Evolutionary conservation across 2,797 vertebrate species (phyloP).

Genomic region (Chromobotia macracanthus): DNA sequence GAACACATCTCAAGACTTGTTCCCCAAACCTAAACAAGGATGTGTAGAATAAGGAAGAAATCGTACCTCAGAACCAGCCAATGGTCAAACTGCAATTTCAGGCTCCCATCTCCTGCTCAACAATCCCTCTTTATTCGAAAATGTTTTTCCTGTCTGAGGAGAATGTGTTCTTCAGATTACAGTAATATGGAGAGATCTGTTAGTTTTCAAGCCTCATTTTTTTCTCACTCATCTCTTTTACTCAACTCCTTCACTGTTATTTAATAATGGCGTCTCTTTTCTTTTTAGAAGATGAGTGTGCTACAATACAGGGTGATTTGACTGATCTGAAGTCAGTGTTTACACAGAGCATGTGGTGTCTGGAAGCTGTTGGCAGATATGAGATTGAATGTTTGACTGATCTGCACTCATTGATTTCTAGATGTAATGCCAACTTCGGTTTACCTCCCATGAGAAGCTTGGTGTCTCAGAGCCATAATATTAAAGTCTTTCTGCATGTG

Average conservation of each 20-base stretch:
- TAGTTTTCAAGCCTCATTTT: slow-evolving; percentile 23
- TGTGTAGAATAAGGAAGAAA: slow-evolving; percentile 8
- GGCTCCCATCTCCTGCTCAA: slow-evolving; percentile 19
- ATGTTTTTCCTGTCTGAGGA: slow-evolving; percentile 34
- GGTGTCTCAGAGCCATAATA: slow-evolving; percentile 9
- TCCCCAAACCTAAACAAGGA: not conserved
- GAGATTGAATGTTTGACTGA: slow-evolving; percentile 37
- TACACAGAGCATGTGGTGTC: slow-evolving; percentile 11
- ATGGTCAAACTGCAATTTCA: not conserved
- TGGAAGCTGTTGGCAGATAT: slow-evolving; percentile 29
- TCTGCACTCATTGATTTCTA: slow-evolving; percentile 34
- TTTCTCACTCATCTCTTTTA: slow-evolving; percentile 20
- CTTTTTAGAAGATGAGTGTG: slow-evolving; percentile 27
- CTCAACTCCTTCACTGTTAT: slow-evolving; percentile 9
- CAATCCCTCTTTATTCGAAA: slow-evolving; percentile 32
- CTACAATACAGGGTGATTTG: slow-evolving; percentile 32
- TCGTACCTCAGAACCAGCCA: slow-evolving; percentile 24
- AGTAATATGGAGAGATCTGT: slow-evolving; percentile 50
- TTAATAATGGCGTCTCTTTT: slow-evolving; percentile 22
- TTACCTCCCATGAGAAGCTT: slow-evolving; percentile 27
- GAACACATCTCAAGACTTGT: not conserved
- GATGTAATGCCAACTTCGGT: slow-evolving; percentile 17
- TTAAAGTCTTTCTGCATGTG: slow-evolving; percentile 8
- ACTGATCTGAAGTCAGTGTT: slow-evolving; percentile 49
- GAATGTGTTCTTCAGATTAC: slow-evolving; percentile 61